Evolutionary conservation across 2,797 vertebrate species (phyloP).

Genomic region (Myotis myotis): DNA sequence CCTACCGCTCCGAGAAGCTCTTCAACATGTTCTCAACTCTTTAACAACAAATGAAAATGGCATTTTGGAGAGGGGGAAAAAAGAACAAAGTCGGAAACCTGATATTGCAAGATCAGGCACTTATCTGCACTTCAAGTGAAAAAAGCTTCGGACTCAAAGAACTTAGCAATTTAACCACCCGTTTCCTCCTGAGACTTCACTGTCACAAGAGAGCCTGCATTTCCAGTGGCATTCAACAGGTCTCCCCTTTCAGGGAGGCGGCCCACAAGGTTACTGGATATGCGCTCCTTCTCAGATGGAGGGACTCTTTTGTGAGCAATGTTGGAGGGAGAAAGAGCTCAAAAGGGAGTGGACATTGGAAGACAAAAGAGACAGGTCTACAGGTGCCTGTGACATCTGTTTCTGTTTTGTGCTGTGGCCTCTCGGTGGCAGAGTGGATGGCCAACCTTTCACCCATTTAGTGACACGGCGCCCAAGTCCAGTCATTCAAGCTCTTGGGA

Average conservation of each 20-base stretch:
- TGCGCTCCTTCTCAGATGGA: constrained; percentile 8
- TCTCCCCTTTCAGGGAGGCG: constrained; percentile 32
- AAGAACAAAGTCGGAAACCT: constrained; percentile 60
- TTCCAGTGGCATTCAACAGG: constrained; percentile 46
- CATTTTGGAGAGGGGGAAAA: background rate
- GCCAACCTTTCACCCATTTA: background rate
- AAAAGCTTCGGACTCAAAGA: constrained; percentile 50
- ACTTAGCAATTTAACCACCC: constrained; percentile 24
- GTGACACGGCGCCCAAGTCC: background rate
- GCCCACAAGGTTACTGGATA: constrained; percentile 33
- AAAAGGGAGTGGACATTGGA: background rate
- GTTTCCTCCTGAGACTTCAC: constrained; percentile 26
- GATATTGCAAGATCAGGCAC: constrained; percentile 29
- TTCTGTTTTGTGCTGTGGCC: background rate
- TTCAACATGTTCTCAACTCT: constrained; percentile 56
- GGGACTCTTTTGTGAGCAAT: constrained; percentile 49
- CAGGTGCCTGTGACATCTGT: background rate
- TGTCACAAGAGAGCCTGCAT: constrained; percentile 53
- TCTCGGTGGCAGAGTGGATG: background rate
- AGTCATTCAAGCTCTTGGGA: background rate
- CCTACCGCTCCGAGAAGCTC: constrained; percentile 48
- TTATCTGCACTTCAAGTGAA: constrained; percentile 57
- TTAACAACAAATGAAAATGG: constrained; percentile 63
- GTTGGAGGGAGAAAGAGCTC: background rate
- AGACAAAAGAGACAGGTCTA: background rate